These are phyloP conservation scores for Epinotia nisella DNA, from an alignment of 2,888 invertebrate genomes.

Conservation along the genomic window DNA sequence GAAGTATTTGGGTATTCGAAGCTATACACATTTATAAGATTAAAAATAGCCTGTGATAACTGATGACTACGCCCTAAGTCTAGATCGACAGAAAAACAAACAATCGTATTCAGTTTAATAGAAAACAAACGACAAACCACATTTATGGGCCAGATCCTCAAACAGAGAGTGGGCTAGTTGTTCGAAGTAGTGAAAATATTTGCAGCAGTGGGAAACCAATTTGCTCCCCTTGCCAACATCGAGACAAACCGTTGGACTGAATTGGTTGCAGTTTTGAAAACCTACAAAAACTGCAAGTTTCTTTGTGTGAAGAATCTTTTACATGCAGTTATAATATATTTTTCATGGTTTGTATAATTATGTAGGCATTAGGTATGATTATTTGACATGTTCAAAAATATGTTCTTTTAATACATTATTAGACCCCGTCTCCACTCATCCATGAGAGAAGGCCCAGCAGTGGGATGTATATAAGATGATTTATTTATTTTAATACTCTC, in stretches of 20 bases:
- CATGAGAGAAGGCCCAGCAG: too few species aligned
- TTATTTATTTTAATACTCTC: too few species aligned
- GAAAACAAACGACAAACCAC: not conserved
- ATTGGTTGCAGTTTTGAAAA: not conserved
- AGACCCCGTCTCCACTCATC: too few species aligned
- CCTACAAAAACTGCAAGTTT: not conserved
- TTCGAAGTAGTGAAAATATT: conserved; percentile 21
- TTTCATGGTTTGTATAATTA: too few species aligned
- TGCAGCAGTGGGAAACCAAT: conserved; percentile 4
- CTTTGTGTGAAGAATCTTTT: not conserved
- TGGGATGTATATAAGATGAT: too few species aligned
- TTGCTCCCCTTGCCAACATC: conserved; percentile 2
- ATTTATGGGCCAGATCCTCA: not conserved
- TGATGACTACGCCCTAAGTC: not conserved
- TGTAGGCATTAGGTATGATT: too few species aligned
- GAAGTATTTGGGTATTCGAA: not conserved
- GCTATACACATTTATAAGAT: not conserved
- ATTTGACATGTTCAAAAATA: too few species aligned
- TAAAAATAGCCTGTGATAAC: too few species aligned
- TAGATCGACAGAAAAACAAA: not conserved
- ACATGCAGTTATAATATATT: too few species aligned
- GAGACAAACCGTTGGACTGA: conserved; percentile 6
- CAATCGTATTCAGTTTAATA: not conserved
- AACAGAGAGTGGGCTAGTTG: not conserved
- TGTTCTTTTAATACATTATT: too few species aligned